Conservation (phyloP, 2,797 vertebrate genomes). For the Momotus momota region DNA sequence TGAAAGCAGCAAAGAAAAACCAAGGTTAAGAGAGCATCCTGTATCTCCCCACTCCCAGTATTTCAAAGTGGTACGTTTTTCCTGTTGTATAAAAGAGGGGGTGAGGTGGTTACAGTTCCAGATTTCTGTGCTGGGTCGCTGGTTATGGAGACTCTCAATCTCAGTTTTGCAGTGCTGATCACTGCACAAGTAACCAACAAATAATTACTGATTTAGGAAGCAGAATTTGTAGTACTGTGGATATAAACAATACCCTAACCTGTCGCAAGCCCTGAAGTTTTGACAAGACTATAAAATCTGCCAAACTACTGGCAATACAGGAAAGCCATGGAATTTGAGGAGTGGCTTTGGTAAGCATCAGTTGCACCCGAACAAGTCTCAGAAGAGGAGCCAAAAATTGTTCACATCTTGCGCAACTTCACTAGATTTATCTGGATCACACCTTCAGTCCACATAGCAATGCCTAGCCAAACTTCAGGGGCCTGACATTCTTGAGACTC, state of each 20-base stretch:
- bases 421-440: neutral
- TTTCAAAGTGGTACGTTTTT: neutral
- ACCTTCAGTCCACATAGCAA: neutral
- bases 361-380: neutral
- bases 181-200: neutral
- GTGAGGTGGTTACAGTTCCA: neutral
- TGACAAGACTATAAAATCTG: neutral
- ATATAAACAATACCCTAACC: neutral
- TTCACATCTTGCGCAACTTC: neutral
- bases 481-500: neutral
- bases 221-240: neutral
- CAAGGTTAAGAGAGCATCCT: constrained; percentile 49
- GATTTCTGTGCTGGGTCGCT: neutral
- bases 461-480: neutral
- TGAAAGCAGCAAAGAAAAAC: constrained; percentile 34
- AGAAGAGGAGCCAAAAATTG: neutral
- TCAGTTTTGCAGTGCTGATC: neutral
- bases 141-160: neutral
- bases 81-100: neutral
- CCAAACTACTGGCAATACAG: neutral
- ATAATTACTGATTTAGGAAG: neutral
- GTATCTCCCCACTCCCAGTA: neutral
- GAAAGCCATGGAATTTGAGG: neutral
- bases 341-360: neutral
- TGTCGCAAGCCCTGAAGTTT: neutral